Base-by-base conservation (phyloP, 2,888 invertebrate species). In the Dynastes grantii region DNA sequence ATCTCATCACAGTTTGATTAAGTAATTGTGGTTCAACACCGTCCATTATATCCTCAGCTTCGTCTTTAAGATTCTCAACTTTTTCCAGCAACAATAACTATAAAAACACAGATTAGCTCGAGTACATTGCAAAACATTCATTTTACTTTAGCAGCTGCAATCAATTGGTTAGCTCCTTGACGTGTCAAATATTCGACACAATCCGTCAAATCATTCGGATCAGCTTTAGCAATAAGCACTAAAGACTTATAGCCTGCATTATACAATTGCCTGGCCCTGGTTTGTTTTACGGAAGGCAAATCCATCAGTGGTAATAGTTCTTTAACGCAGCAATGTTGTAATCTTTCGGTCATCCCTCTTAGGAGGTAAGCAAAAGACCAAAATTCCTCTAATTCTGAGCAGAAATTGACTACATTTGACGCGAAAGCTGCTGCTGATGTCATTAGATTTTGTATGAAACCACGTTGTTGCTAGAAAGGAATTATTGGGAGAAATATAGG, bases 271-370 rank as follows among this genome's bases (percentile, higher is more conserved):
- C 93, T 91, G 0, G 98, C 98, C 80, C 98, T 92, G 80, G 94
- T 95, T 94, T 95, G 87, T 90, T 95, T 96, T 2, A 98, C 97
- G 27, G 93, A 92, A 1, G 98, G 98, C 82, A 98, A 90, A 82
- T 97, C 95, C 93, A 98, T 93, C 27, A 99, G 90, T 11, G 94
- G 94, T 49, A 94, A 90, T 76, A 98, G 90, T 83, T 97, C 97
- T 0, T 92, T 90, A 9, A 94, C 92, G 78, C 96, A 96, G 88
- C 97, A 97, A 86, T 95, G 93, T 80, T 94, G 93, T 84, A 98
- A 91, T 79, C 94, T 91, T 82, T 92, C 91, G 45, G 94, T 92
- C 86, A 98, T 93, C 80, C 92, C 92, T 29, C 89, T 91, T 78
- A 99, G 90, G 80, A 98, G 89, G 82, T 95, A 93, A 40, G 92